Conservation (phyloP, 35 echinoderm and acorn worm genomes). For the Hemicentrotus pulcherrimus region DNA sequence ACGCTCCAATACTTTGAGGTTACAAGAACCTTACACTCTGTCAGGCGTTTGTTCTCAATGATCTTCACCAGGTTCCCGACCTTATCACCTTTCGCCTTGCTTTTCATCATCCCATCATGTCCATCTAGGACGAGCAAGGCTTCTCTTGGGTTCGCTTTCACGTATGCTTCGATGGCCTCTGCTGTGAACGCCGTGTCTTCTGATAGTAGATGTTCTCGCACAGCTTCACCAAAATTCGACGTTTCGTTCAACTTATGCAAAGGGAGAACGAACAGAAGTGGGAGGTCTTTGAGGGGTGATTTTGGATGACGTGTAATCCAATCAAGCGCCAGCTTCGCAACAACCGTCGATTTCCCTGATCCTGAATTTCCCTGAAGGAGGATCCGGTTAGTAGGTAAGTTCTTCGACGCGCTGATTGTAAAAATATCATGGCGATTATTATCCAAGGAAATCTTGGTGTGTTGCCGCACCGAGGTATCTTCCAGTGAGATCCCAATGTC, state of each 20-base stretch:
- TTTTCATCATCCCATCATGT: neutral
- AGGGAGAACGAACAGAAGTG: conserved; percentile 37
- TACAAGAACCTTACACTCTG: conserved; percentile 21
- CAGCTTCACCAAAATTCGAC: conserved; percentile 7
- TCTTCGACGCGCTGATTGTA: conserved; percentile 19
- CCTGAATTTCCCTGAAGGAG: conserved; percentile 20
- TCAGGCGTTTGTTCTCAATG: conserved; percentile 35
- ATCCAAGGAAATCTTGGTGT: neutral
- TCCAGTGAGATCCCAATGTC: neutral
- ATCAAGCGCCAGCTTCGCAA: conserved; percentile 26
- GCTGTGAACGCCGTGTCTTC: conserved; percentile 19
- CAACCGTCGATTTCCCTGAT: conserved; percentile 23
- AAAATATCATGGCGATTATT: conserved; percentile 7
- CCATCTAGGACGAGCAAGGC: neutral
- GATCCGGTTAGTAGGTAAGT: conserved; percentile 19
- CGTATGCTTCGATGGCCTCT: neutral
- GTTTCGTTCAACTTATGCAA: conserved; percentile 17
- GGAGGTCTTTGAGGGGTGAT: conserved; percentile 21
- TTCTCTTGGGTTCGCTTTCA: neutral
- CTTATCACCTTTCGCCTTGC: conserved; percentile 3
- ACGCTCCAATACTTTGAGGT: neutral
- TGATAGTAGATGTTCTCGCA: conserved; percentile 1
- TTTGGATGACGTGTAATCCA: conserved; percentile 3
- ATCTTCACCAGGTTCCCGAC: conserved; percentile 21
- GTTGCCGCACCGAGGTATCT: conserved; percentile 10